phyloP scores from a whole-genome alignment of 2,888 invertebrate genomes.

The Agrenia bidenticulata region DNA sequence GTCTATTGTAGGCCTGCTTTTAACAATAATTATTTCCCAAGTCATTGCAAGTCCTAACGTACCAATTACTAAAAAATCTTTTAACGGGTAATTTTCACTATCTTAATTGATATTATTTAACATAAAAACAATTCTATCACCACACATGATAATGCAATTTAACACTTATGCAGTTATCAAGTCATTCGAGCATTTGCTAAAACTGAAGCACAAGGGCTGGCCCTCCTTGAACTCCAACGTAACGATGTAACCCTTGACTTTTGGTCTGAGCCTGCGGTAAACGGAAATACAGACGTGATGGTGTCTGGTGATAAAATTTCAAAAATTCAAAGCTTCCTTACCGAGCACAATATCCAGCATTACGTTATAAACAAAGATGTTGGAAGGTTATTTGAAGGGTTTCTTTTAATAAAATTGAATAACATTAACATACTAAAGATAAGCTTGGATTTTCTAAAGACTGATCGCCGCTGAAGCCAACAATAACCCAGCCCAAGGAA shows the following conservation, averaged over 20 bases:
- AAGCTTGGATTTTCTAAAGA: too few species aligned
- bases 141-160: too few species aligned
- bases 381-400: slow-evolving; percentile 4
- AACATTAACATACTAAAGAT: too few species aligned
- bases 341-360: not conserved
- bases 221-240: not conserved
- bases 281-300: slow-evolving; percentile 26
- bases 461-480: not conserved
- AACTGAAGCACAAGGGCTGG: slow-evolving; percentile 4
- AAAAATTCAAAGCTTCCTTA: not conserved
- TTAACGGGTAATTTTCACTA: too few species aligned
- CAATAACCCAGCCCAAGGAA: not conserved
- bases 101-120: too few species aligned
- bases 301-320: slow-evolving; percentile 16
- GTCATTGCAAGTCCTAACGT: too few species aligned
- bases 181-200: slow-evolving; percentile 19
- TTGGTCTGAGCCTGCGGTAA: slow-evolving; percentile 14
- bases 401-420: too few species aligned
- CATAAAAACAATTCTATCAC: too few species aligned
- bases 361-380: slow-evolving; percentile 14
- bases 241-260: slow-evolving; percentile 20
- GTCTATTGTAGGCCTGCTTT: too few species aligned
- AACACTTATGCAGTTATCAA: slow-evolving; percentile 14
- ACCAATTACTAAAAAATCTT: too few species aligned
- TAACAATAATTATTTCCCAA: too few species aligned